These are phyloP conservation scores for Panorpa germanica DNA, from an alignment of 2,888 invertebrate species.

Conservation along the genomic window DNA sequence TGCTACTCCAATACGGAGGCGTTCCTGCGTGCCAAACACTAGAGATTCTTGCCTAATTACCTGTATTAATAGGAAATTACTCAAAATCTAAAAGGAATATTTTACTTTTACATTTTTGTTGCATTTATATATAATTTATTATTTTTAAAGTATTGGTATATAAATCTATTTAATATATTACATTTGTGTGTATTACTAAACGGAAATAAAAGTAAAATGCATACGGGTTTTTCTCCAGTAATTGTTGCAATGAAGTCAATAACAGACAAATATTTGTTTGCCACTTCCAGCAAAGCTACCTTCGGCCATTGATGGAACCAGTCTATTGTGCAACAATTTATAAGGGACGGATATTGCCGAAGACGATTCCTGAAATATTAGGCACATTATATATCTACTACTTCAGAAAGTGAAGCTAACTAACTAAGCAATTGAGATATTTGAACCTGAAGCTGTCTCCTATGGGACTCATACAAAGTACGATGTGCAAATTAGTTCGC, in stretches of 20 bases:
- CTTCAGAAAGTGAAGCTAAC: constrained; percentile 7
- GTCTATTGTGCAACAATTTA: constrained; percentile 76
- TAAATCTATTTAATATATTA: neutral
- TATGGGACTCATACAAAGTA: constrained; percentile 77
- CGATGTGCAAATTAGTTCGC: constrained; percentile 55
- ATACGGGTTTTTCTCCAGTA: constrained; percentile 36
- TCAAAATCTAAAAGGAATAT: no score
- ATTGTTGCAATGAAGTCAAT: constrained; percentile 53
- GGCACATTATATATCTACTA: constrained; percentile 2
- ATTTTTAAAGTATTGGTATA: neutral
- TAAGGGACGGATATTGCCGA: constrained; percentile 72
- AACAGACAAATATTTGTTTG: constrained; percentile 57
- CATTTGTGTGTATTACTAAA: neutral
- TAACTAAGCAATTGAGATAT: constrained; percentile 11
- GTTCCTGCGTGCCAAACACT: constrained; percentile 33
- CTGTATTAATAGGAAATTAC: constrained; percentile 14
- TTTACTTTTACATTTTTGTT: no score
- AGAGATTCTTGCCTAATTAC: constrained; percentile 26
- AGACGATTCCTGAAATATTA: constrained; percentile 41
- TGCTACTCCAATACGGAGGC: constrained; percentile 44
- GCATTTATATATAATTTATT: no score
- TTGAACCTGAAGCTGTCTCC: constrained; percentile 54
- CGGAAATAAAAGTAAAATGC: constrained; percentile 11
- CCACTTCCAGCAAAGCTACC: constrained; percentile 77
- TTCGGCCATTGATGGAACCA: constrained; percentile 84